Conservation (phyloP, 2,113 vertebrate genomes). For the Mustela lutreola region DNA sequence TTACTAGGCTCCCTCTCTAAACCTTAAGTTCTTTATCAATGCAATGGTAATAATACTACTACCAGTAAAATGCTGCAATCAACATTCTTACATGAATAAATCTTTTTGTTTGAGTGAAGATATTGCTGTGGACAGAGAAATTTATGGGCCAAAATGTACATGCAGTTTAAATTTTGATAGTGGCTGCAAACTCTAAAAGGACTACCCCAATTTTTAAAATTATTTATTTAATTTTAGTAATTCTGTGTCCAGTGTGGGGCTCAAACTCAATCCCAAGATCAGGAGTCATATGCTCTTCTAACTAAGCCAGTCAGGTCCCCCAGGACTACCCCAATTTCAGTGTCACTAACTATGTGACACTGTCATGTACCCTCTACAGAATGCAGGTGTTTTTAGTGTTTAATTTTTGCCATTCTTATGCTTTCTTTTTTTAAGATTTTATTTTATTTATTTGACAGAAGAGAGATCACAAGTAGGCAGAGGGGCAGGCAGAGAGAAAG, state of each 20-base stretch:
- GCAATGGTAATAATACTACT: background rate
- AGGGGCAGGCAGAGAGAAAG: too few relatives aligned
- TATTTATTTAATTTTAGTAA: background rate
- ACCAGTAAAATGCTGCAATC: background rate
- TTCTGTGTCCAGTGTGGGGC: background rate
- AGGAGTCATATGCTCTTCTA: background rate
- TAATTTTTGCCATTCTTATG: background rate
- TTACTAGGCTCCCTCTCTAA: background rate
- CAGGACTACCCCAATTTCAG: background rate
- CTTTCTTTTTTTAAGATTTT: background rate
- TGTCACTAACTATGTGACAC: background rate
- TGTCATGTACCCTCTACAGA: background rate
- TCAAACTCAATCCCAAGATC: background rate
- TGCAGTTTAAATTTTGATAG: conserved; percentile 41
- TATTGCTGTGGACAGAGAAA: background rate
- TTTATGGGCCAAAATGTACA: background rate
- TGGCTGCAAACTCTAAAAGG: background rate
- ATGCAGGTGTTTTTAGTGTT: background rate
- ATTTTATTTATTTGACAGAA: too few relatives aligned
- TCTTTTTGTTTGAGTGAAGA: background rate
- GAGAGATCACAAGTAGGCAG: too few relatives aligned
- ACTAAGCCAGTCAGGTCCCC: background rate
- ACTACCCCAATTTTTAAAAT: background rate
- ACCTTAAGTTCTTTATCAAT: background rate
- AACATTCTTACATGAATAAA: conserved; percentile 1